Percentiles rank a stretch among this genome's conserved stretches.
Conservation (phyloP, 92 coral and sea anemone species). For the Umimayanthus chanpuru region DNA sequence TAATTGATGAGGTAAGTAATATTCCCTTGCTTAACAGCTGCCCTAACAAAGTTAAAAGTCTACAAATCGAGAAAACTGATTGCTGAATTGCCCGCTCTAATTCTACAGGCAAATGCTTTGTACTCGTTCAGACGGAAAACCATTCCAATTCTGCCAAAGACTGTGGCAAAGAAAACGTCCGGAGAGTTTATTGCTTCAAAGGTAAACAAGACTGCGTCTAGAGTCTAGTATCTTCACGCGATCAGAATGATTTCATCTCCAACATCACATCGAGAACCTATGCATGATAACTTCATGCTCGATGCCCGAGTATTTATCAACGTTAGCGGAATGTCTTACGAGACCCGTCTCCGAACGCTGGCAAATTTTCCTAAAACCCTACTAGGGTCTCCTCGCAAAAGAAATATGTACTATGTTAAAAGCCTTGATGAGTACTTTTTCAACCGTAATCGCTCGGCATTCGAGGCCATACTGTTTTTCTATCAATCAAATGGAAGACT, state of each 20-base stretch:
- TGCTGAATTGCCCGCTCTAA: not conserved
- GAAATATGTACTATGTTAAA: slow-evolving; percentile 79
- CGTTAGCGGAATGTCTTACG: slow-evolving; percentile 95
- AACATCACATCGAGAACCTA: slow-evolving; percentile 6
- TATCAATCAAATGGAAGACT: slow-evolving; percentile 95
- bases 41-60: slow-evolving; percentile 25
- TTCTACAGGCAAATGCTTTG: not conserved
- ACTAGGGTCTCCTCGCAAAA: slow-evolving; percentile 83
- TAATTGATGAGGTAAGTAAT: slow-evolving; percentile 33
- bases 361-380: slow-evolving; percentile 90
- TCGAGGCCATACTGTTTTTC: slow-evolving; percentile 93
- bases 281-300: slow-evolving; percentile 33
- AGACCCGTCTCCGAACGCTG: slow-evolving; percentile 84
- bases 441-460: slow-evolving; percentile 92
- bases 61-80: not conserved
- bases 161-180: not conserved
- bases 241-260: slow-evolving; percentile 17
- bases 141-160: not conserved
- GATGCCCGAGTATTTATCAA: slow-evolving; percentile 94
- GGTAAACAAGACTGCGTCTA: not conserved
- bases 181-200: not conserved
- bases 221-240: not conserved
- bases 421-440: slow-evolving; percentile 86
- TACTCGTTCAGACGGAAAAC: not conserved
- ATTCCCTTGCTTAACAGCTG: slow-evolving; percentile 26